Conservation (phyloP, 2,888 invertebrate species). For the Brenthis ino region DNA sequence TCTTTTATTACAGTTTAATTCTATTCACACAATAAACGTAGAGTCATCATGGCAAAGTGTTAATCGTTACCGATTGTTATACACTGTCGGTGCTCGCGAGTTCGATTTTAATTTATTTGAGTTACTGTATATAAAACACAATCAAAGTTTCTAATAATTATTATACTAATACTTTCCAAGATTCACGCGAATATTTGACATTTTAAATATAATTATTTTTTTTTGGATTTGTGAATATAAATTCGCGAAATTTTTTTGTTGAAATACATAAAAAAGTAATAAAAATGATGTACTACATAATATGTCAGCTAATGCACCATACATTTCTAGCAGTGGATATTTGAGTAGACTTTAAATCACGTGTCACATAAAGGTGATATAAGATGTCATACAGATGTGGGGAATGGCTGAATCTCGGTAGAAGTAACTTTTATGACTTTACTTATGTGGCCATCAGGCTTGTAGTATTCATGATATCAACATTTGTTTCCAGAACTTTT, state of each 20-base stretch:
- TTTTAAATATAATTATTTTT: too few relatives aligned
- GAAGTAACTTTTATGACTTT: constrained; percentile 9
- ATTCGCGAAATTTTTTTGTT: too few relatives aligned
- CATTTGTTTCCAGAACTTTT: constrained; percentile 2
- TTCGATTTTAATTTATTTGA: too few relatives aligned
- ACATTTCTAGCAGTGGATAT: not conserved
- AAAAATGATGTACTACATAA: not conserved
- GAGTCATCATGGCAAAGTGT: too few relatives aligned
- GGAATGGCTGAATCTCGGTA: constrained; percentile 8
- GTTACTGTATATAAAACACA: too few relatives aligned
- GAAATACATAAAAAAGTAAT: not conserved
- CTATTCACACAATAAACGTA: too few relatives aligned
- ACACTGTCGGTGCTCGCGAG: too few relatives aligned
- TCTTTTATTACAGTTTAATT: constrained; percentile 9
- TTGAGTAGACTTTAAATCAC: constrained; percentile 10
- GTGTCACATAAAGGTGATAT: constrained; percentile 18
- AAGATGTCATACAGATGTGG: constrained; percentile 17
- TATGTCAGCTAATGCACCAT: not conserved
- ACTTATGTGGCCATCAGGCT: constrained; percentile 7
- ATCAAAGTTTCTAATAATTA: too few relatives aligned
- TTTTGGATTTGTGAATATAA: too few relatives aligned
- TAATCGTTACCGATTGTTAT: too few relatives aligned
- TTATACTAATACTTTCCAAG: too few relatives aligned
- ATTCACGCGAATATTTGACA: too few relatives aligned
- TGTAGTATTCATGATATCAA: not conserved